These are phyloP conservation scores for Octodon degus DNA, from an alignment of 2,113 vertebrate species.

Conservation along the genomic window DNA sequence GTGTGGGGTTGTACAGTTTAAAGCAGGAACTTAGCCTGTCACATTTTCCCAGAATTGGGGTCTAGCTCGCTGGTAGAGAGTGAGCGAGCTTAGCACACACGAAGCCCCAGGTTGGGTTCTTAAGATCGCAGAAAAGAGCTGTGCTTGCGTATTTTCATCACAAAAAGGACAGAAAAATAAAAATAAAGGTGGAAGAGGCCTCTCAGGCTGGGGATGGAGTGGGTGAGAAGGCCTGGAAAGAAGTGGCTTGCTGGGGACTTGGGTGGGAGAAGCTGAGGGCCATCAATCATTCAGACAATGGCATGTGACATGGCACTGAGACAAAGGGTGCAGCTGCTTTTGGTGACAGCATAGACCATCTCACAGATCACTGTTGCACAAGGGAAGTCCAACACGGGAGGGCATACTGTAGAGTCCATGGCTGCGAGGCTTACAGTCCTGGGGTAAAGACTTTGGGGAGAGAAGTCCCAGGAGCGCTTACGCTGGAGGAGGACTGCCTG, in stretches of 20 bases:
- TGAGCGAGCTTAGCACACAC: not conserved
- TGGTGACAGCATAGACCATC: rapidly evolving
- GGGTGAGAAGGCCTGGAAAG: not conserved
- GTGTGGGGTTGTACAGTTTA: not conserved
- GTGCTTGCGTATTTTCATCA: not conserved
- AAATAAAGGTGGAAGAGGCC: not conserved
- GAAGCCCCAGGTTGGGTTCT: not conserved
- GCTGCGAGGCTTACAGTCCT: not conserved
- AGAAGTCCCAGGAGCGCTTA: not conserved
- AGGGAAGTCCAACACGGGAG: not conserved
- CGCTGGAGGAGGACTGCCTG: not conserved
- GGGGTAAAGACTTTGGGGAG: not conserved
- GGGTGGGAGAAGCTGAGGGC: not conserved
- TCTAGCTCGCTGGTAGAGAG: not conserved
- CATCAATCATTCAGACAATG: rapidly evolving
- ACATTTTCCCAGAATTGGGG: not conserved
- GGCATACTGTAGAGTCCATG: rapidly evolving
- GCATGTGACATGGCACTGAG: rapidly evolving
- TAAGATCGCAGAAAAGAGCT: not conserved
- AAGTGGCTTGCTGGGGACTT: not conserved
- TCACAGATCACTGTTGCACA: rapidly evolving
- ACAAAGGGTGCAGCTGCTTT: no score
- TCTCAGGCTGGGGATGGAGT: not conserved
- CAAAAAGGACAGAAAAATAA: not conserved
- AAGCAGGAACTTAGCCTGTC: not conserved